Conservation (phyloP, 2,113 vertebrate species). For the Trogon melanurus region DNA sequence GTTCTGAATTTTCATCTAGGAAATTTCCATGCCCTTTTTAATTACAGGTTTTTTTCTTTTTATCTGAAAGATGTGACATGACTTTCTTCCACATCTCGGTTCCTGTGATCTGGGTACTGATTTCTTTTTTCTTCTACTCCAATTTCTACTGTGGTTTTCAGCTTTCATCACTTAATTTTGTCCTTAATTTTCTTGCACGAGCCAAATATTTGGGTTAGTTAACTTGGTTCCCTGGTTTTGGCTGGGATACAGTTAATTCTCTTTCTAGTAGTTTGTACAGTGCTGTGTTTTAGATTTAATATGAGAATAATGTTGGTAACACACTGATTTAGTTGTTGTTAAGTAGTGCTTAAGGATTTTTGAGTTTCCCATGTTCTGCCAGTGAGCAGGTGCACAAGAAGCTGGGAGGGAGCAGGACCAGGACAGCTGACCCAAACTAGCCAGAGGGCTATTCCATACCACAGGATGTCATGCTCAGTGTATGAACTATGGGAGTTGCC, state of each 20-base stretch:
- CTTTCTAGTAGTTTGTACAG: no score
- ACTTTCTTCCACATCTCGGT: background rate
- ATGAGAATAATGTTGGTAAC: no score
- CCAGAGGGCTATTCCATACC: no score
- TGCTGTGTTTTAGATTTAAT: no score
- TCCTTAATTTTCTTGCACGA: constrained; percentile 9
- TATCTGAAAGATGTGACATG: constrained; percentile 41
- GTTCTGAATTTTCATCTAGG: constrained; percentile 45
- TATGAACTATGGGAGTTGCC: no score
- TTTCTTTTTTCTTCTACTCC: background rate
- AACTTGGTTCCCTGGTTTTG: background rate
- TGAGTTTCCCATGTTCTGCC: no score
- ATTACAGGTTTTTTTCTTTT: constrained; percentile 44
- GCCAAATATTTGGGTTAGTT: background rate
- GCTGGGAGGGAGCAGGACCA: no score
- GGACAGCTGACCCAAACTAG: no score
- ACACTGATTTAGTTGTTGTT: no score
- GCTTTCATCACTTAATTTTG: background rate
- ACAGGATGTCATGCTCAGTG: no score
- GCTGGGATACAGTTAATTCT: background rate
- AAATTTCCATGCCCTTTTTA: constrained; percentile 38
- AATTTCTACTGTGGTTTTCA: background rate
- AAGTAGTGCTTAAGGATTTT: no score
- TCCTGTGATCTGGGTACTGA: constrained; percentile 32
- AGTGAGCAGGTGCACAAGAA: no score